Conservation (phyloP, 35 echinoderm and acorn worm species). For the Lytechinus variegatus region DNA sequence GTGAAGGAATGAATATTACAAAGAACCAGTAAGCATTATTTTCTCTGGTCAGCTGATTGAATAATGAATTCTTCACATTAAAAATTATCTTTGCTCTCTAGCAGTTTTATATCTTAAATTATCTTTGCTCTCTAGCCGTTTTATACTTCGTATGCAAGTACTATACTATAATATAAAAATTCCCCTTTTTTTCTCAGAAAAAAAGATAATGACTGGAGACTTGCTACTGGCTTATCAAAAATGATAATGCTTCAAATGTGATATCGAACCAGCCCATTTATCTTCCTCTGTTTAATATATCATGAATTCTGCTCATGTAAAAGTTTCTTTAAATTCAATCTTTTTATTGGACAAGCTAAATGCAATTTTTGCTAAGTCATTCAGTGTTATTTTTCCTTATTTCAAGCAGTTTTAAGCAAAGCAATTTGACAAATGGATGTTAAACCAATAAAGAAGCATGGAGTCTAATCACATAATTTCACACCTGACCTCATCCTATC, state of each 20-base stretch:
- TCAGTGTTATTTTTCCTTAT: neutral
- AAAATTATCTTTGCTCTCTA: neutral
- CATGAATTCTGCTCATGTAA: neutral
- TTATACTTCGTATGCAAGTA: neutral
- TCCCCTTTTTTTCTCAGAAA: too few species aligned
- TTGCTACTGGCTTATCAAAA: neutral
- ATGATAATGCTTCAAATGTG: neutral
- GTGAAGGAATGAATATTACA: too few species aligned
- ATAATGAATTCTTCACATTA: too few species aligned
- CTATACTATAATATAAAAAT: too few species aligned
- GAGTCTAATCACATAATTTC: neutral
- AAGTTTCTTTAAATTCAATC: neutral
- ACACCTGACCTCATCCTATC: neutral
- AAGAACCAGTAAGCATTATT: too few species aligned
- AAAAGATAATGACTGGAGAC: neutral
- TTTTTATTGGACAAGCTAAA: neutral
- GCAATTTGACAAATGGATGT: slow-evolving; percentile 18
- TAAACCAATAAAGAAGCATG: neutral
- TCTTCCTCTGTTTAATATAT: neutral
- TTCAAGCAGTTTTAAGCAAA: slow-evolving; percentile 19
- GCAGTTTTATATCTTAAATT: neutral
- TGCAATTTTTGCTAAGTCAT: neutral
- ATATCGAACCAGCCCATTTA: neutral
- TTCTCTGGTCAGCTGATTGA: too few species aligned
- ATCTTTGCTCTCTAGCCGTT: neutral